Evolutionary conservation across 2,888 invertebrate genomes (phyloP), one percentile per base, ranked within the genome.

Genomic region (Danaus chrysippus): DNA sequence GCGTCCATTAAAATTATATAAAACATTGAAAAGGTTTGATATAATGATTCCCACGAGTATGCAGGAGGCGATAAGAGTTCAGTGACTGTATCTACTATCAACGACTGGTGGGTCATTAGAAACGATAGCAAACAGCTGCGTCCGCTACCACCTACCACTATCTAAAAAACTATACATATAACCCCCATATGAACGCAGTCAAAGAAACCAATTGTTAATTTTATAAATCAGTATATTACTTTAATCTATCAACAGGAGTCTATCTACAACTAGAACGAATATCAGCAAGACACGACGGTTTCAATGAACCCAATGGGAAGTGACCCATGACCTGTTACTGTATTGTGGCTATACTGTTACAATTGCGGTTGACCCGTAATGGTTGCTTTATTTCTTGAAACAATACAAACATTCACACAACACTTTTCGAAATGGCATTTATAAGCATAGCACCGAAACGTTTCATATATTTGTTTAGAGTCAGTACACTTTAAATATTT

Each of bases 281-380:
- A 49, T n/a, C 3, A 15, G 13, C 49, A 49, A 17, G 49, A 17
- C 17, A 49, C 17, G 49, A 0, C 15, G 49, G 17, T 49, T 49
- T 17, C n/a, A 49, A 49, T 17, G 49, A 49, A 49, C 49, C 49
- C 49, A 11, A 49, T 49, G 49, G 49, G 49, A 9, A 49, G 17
- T 17, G 49, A 49, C 49, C 49, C 49, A 11, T 17, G 49, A 49
- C 15, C 17, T 34, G 23, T 46, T 46, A 46, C 46, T 49, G 49
- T 49, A 49, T 17, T 49, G 9, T 49, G 17, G 17, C 49, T 49
- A 17, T 49, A 49, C 49, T 49, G 49, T 49, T 49, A 49, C 49
- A 10, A 17, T 15, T 13, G 49, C 49, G 17, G 10, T 49, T 17
- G 11, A 49, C 15, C 49, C 9, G 17, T 34, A 34, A 34, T 34